A percentile compares a stretch with the other conserved stretches of the same genome.
Conservation (phyloP, 2,888 invertebrate species). For the Luperina nickerlii region DNA sequence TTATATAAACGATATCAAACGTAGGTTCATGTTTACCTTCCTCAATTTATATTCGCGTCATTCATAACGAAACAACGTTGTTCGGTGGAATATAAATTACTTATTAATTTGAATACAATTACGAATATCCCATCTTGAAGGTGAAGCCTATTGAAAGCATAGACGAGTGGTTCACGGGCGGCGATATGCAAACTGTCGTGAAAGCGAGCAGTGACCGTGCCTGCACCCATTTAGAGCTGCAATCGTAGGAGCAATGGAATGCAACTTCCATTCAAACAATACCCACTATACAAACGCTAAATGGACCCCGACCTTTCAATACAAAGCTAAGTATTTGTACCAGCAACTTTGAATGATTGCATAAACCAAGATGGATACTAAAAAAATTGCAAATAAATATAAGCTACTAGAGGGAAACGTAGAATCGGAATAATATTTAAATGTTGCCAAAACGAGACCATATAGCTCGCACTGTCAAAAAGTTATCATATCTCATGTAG, state of each 20-base stretch:
- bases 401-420: not conserved
- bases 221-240: constrained; percentile 71
- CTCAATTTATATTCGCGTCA: constrained; percentile 33
- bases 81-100: constrained; percentile 29
- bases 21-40: constrained; percentile 30
- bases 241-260: constrained; percentile 74
- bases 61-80: constrained; percentile 25
- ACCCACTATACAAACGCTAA: constrained; percentile 60
- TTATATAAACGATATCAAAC: constrained; percentile 20
- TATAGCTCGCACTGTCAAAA: too few relatives aligned
- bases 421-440: not conserved
- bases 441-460: too few relatives aligned
- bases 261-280: constrained; percentile 74
- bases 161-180: constrained; percentile 57
- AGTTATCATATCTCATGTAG: too few relatives aligned
- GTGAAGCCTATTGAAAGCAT: constrained; percentile 67
- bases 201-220: constrained; percentile 70
- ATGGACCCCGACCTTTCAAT: constrained; percentile 67
- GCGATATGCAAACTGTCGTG: constrained; percentile 64
- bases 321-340: constrained; percentile 48
- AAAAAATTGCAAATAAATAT: constrained; percentile 17
- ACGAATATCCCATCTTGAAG: constrained; percentile 12
- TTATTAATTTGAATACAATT: constrained; percentile 9
- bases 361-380: constrained; percentile 1
- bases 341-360: constrained; percentile 25